A percentile compares a stretch with the other conserved stretches of the same genome.
Conservation (phyloP, 2,888 invertebrate genomes). For the Sarcophaga carnaria region DNA sequence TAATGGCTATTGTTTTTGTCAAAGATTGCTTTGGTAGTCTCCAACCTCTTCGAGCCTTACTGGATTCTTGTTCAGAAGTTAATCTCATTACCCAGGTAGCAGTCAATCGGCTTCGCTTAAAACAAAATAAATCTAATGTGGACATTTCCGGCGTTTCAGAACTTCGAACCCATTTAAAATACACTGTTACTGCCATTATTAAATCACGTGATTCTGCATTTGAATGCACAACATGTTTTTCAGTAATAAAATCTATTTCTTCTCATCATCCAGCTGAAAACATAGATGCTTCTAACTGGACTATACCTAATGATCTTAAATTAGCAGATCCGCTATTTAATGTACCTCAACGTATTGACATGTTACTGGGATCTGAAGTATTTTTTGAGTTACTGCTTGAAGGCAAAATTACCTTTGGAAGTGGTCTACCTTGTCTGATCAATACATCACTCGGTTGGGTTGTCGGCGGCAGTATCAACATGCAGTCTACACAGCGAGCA, state of each 20-base stretch:
- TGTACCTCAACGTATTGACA: slow-evolving; percentile 49
- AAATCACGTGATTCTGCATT: slow-evolving; percentile 48
- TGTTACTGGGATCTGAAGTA: slow-evolving; percentile 48
- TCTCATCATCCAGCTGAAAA: neutral
- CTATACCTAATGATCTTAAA: slow-evolving; percentile 32
- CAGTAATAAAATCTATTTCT: slow-evolving; percentile 51
- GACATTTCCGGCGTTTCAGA: slow-evolving; percentile 53
- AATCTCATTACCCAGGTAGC: slow-evolving; percentile 50
- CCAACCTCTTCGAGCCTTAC: slow-evolving; percentile 32
- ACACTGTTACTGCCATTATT: slow-evolving; percentile 29
- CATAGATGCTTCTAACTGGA: slow-evolving; percentile 9
- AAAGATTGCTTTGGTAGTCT: slow-evolving; percentile 28
- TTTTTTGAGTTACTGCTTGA: slow-evolving; percentile 57
- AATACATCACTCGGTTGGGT: slow-evolving; percentile 57
- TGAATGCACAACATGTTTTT: slow-evolving; percentile 40
- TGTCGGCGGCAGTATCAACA: neutral
- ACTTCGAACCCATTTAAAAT: slow-evolving; percentile 44
- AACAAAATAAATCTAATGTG: too few species aligned
- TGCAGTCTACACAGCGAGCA: neutral
- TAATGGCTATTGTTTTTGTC: slow-evolving; percentile 12
- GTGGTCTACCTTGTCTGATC: slow-evolving; percentile 29
- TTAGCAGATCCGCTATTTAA: slow-evolving; percentile 45
- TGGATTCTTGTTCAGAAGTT: slow-evolving; percentile 12
- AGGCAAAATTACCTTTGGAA: slow-evolving; percentile 47
- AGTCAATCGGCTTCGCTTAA: slow-evolving; percentile 31